phyloP scores from a whole-genome alignment of 2,888 invertebrate genomes.

The Melanostoma mellinum region DNA sequence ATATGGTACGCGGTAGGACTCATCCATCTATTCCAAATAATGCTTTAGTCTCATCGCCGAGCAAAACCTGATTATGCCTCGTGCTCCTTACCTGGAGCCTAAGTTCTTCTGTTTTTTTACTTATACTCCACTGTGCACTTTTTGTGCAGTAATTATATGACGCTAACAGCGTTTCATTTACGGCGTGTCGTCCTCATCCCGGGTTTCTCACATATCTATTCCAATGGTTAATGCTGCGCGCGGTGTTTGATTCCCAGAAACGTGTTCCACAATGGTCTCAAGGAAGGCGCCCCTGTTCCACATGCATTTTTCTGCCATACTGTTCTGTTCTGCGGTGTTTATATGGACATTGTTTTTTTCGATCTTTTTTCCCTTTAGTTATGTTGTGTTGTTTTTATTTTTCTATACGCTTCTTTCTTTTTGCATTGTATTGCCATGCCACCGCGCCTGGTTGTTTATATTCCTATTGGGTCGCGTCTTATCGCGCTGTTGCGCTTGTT shows the following conservation, averaged over 20 bases:
- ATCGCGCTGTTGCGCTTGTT: conserved; percentile 72
- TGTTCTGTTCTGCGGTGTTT: conserved; percentile 58
- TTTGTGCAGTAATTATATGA: conserved; percentile 69
- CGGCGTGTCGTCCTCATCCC: conserved; percentile 71
- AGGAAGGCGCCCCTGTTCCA: conserved; percentile 73
- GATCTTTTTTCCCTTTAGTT: conserved; percentile 18
- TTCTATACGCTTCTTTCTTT: conserved; percentile 45
- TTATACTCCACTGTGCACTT: conserved; percentile 41
- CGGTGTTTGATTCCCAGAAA: conserved; percentile 73
- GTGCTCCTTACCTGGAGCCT: conserved; percentile 73
- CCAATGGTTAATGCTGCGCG: conserved; percentile 67
- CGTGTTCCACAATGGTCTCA: conserved; percentile 72
- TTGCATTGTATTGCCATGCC: conserved; percentile 40
- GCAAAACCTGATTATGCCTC: conserved; percentile 70
- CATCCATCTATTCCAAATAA: conserved; percentile 63
- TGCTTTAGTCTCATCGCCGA: conserved; percentile 58
- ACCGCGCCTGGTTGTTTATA: conserved; percentile 68
- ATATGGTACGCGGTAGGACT: conserved; percentile 59
- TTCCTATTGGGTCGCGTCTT: conserved; percentile 67
- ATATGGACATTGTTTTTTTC: conserved; percentile 67
- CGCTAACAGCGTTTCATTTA: conserved; percentile 72
- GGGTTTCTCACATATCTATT: conserved; percentile 71
- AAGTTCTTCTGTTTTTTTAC: conserved; percentile 53
- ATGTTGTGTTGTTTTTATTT: conserved; percentile 39
- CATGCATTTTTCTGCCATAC: conserved; percentile 64